Evolutionary conservation across 2,113 vertebrate species (phyloP).

Genomic region (Petromus typicus): DNA sequence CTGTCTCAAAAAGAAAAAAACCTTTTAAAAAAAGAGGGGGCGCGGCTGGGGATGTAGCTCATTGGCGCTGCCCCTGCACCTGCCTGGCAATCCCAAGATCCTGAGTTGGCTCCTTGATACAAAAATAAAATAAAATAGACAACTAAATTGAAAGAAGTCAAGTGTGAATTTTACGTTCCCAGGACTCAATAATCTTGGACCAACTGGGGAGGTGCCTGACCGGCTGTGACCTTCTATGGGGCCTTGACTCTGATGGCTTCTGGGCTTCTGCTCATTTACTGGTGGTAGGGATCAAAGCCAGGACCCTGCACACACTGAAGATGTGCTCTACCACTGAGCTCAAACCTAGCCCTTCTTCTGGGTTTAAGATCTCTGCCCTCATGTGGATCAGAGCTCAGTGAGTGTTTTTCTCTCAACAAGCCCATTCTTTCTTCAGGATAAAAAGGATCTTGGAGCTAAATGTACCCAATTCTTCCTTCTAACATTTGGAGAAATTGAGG

Average conservation of each 20-base stretch:
- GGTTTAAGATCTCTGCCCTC: background rate
- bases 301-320: background rate
- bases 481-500: conserved; percentile 41
- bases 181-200: background rate
- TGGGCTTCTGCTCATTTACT: background rate
- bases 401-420: background rate
- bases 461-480: background rate
- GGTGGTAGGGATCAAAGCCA: background rate
- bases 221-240: background rate
- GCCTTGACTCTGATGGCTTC: background rate
- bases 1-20: too few relatives aligned
- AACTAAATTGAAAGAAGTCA: background rate
- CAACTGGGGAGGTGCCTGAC: background rate
- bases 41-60: too few relatives aligned
- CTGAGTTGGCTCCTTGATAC: too few relatives aligned
- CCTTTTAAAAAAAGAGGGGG: too few relatives aligned
- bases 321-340: background rate
- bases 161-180: background rate
- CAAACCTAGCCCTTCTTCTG: background rate
- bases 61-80: too few relatives aligned
- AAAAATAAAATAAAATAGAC: too few relatives aligned
- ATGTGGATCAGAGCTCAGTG: background rate
- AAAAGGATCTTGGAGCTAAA: conserved; percentile 8
- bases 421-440: background rate
- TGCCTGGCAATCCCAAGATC: too few relatives aligned